Conservation (phyloP, 2,797 vertebrate genomes). For the Macropodus opercularis region DNA sequence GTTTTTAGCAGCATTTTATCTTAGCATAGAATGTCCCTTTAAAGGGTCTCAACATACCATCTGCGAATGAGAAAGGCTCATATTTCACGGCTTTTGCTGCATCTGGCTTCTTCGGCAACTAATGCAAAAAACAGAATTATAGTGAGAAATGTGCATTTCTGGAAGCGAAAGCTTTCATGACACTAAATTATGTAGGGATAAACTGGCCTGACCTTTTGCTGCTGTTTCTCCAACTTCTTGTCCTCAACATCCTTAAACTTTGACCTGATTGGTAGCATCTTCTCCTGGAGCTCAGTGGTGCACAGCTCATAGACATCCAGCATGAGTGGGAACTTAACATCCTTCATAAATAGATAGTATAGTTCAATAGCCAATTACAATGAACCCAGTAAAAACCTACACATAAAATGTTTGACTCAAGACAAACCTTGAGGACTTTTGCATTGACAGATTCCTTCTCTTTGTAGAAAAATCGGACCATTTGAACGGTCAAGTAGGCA, state of each 20-base stretch:
- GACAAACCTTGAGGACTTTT: slow-evolving; percentile 97
- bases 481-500: slow-evolving; percentile 96
- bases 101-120: slow-evolving; percentile 70
- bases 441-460: slow-evolving; percentile 99
- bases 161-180: background rate
- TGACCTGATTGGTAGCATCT: slow-evolving; percentile 91
- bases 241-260: slow-evolving; percentile 98
- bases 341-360: slow-evolving; percentile 75
- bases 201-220: slow-evolving; percentile 81
- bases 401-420: background rate
- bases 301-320: slow-evolving; percentile 97
- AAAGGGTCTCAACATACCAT: slow-evolving; percentile 82
- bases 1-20: background rate
- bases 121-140: background rate
- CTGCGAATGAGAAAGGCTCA: slow-evolving; percentile 91
- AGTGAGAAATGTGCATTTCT: background rate
- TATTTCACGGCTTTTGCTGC: slow-evolving; percentile 88
- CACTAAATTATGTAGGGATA: no score
- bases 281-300: slow-evolving; percentile 93
- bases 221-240: slow-evolving; percentile 91
- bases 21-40: background rate
- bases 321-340: slow-evolving; percentile 99
- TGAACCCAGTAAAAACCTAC: background rate
- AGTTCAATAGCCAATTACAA: background rate
- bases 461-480: slow-evolving; percentile 99